A percentile compares a stretch with the other conserved stretches of the same genome.
phyloP scores from a whole-genome alignment of 2,888 invertebrate genomes.

The Latrodectus elegans region DNA sequence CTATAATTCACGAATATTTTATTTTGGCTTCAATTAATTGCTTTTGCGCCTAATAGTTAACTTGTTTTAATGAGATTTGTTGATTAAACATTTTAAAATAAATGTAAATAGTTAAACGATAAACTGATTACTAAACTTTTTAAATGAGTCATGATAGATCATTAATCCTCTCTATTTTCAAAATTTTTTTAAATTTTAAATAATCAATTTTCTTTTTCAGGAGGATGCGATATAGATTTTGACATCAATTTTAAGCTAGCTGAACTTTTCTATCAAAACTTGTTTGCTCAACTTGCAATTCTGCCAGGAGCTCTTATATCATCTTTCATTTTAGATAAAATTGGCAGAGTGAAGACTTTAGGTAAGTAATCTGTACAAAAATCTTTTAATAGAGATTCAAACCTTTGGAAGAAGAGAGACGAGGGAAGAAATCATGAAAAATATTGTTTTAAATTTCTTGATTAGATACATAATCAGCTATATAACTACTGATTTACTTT shows the following conservation, averaged over 20 bases:
- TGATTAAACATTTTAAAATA: no score
- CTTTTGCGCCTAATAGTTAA: no score
- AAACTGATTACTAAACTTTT: no score
- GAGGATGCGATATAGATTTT: constrained; percentile 76
- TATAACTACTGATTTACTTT: background rate
- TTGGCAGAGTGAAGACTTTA: constrained; percentile 76
- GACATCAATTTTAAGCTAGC: constrained; percentile 80
- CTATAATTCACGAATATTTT: no score
- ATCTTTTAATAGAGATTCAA: background rate
- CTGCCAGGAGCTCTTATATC: constrained; percentile 76
- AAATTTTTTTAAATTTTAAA: no score
- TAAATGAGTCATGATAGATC: no score
- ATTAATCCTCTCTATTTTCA: no score
- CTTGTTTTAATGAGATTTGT: no score
- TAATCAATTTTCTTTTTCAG: constrained; percentile 62
- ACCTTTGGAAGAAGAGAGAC: no score
- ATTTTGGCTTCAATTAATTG: no score
- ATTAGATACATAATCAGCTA: background rate
- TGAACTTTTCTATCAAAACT: constrained; percentile 77
- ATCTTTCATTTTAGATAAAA: constrained; percentile 75
- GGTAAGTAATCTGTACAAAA: constrained; percentile 72
- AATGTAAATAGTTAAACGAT: no score
- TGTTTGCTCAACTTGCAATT: constrained; percentile 77
- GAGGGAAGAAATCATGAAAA: background rate
- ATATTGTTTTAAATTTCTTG: background rate